phyloP scores from a whole-genome alignment of 2,113 vertebrate genomes.

The Hassar affinis region DNA sequence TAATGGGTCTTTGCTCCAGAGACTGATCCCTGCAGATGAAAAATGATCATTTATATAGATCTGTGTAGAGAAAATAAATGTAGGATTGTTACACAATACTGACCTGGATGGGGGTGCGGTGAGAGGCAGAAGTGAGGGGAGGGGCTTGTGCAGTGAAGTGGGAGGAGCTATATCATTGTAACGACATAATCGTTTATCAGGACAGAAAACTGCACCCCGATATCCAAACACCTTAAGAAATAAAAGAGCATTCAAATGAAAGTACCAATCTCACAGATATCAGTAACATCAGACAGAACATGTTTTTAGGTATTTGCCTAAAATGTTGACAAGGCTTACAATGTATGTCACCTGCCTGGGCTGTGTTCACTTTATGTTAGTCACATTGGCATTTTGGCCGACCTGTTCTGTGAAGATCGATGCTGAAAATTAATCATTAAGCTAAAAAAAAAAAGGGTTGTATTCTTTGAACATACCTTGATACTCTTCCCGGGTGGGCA shows the following conservation, averaged over 20 bases:
- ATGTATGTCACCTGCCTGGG: background rate
- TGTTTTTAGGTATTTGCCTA: background rate
- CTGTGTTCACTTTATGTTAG: background rate
- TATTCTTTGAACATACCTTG: slow-evolving; percentile 63
- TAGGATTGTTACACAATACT: slow-evolving; percentile 26
- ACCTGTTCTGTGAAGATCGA: background rate
- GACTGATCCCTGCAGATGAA: slow-evolving; percentile 40
- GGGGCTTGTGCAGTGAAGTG: slow-evolving; percentile 32
- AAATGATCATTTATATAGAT: background rate
- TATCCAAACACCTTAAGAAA: slow-evolving; percentile 71
- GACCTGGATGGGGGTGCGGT: slow-evolving; percentile 36
- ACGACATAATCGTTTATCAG: slow-evolving; percentile 70
- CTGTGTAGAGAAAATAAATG: background rate
- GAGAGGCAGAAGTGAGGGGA: slow-evolving; percentile 35
- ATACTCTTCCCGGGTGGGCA: slow-evolving; percentile 73
- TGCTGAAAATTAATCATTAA: background rate
- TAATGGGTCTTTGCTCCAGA: background rate
- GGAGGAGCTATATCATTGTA: slow-evolving; percentile 49
- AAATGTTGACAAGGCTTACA: background rate
- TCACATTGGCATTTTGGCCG: background rate
- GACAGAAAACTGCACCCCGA: slow-evolving; percentile 71
- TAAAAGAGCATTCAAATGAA: background rate
- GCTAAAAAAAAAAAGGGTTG: background rate
- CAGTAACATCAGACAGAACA: background rate
- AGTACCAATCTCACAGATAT: background rate